Evolutionary conservation across 2,113 vertebrate species (phyloP), one percentile per base, ranked within the genome.

Genomic region (Mastomys natalensis): DNA sequence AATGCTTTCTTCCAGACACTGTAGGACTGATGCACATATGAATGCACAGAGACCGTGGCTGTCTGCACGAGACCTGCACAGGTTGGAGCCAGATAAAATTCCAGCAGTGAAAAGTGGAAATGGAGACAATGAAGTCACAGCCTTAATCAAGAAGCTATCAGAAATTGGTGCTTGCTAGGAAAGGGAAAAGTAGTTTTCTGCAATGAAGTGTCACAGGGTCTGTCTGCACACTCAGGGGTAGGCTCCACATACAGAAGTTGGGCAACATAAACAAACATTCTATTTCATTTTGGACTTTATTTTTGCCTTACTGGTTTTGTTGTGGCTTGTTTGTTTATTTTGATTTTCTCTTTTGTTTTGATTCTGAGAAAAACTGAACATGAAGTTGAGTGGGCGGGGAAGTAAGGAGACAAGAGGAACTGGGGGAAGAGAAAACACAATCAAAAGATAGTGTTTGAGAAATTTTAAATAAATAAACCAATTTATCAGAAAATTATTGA

Each of bases 401-500:
- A 82, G n/a, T 40, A 16, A 60, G 43, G 5, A 82, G 40, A 22
- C 16, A 6, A 3, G 12, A 40, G 11, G 55, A 9, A 7, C 5
- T n/a, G 37, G 37, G 7, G n/a, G 7, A 60, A 15, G 22, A 43
- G 22, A 84, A 60, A 84, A 60, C n/a, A n/a, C 26, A 13, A 26
- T 84, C 55, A 84, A 84, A 84, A 60, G 70, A 73, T 40, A 73
- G 40, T 73, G 3, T 48, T 31, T 16, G n/a, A 60, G 7, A 81
- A 60, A 82, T 43, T 60, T 48, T 82, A 60, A 62, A 43, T 60
- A n/a, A 51, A 85, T 11, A 19, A 81, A 55, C 58, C 45, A 85
- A 12, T 45, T 95, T 95, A 70, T 96, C 80, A 91, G 92, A 85
- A 96, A 45, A 81, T 94, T 94, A 40, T 68, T 95, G 94, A 90